Conservation (phyloP, 92 coral and sea anemone genomes). For the Phenganax subtilis region DNA sequence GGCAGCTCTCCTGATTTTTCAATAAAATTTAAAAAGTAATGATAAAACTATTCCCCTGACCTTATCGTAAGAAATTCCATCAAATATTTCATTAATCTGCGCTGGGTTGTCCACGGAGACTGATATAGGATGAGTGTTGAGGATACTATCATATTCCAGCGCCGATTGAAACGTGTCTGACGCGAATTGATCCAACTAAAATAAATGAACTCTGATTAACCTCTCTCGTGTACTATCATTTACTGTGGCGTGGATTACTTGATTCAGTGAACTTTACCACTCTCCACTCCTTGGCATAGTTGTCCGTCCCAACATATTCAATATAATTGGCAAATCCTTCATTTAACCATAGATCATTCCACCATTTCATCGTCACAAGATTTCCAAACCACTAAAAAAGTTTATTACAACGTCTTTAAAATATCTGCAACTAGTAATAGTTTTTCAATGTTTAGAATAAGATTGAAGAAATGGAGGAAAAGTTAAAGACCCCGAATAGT, state of each 20-base stretch:
- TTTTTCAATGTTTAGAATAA: no score
- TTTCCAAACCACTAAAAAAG: constrained; percentile 81
- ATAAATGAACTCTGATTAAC: background rate
- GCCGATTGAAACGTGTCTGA: constrained; percentile 81
- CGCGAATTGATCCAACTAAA: constrained; percentile 92
- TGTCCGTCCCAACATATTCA: constrained; percentile 84
- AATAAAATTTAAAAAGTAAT: background rate
- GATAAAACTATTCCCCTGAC: constrained; percentile 17
- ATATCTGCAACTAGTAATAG: background rate
- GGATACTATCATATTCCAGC: constrained; percentile 81
- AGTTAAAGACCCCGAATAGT: background rate
- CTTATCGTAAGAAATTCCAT: constrained; percentile 66
- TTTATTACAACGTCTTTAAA: background rate
- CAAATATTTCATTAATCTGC: constrained; percentile 90
- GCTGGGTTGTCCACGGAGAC: constrained; percentile 82
- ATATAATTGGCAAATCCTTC: constrained; percentile 90
- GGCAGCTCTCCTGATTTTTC: background rate
- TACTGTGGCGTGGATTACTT: background rate
- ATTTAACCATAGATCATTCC: constrained; percentile 88
- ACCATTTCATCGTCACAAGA: constrained; percentile 93
- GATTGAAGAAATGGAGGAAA: no score
- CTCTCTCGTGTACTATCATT: background rate
- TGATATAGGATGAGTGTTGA: constrained; percentile 81
- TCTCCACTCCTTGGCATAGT: constrained; percentile 82
- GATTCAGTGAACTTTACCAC: constrained; percentile 55